These are phyloP conservation scores for Piezodorus guildinii DNA, from an alignment of 1,140 invertebrate genomes.

Conservation along the genomic window DNA sequence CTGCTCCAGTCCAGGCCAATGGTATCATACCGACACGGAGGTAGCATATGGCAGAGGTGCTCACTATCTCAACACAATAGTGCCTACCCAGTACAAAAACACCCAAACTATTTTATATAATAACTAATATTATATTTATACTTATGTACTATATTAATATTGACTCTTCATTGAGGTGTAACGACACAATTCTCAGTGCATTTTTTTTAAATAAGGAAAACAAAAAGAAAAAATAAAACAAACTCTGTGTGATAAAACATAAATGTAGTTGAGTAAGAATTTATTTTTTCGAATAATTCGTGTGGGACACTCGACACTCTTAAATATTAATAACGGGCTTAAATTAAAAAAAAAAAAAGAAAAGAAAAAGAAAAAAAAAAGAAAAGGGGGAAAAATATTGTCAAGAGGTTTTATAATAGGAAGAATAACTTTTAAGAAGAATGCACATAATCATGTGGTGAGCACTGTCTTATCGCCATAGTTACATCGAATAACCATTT, in stretches of 20 bases:
- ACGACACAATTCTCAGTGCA: slow-evolving; percentile 17
- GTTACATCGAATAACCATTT: slow-evolving; percentile 9
- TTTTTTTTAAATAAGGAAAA: slow-evolving; percentile 8
- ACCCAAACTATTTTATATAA: background rate
- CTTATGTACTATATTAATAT: background rate
- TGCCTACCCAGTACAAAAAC: slow-evolving; percentile 24
- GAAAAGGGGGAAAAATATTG: slow-evolving; percentile 6
- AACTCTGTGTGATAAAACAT: slow-evolving; percentile 14
- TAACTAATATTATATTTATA: slow-evolving; percentile 16
- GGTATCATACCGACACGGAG: slow-evolving; percentile 30
- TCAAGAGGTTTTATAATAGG: background rate
- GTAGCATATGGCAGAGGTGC: slow-evolving; percentile 29
- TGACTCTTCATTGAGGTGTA: slow-evolving; percentile 6
- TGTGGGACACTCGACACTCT: slow-evolving; percentile 10
- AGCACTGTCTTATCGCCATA: background rate
- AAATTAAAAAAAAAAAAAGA: slow-evolving; percentile 10
- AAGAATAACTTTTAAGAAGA: background rate
- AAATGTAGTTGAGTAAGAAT: slow-evolving; percentile 16
- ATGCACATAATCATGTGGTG: slow-evolving; percentile 1
- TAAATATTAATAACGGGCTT: slow-evolving; percentile 11
- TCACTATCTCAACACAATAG: slow-evolving; percentile 17
- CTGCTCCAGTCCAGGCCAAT: slow-evolving; percentile 31
- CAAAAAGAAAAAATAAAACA: slow-evolving; percentile 7
- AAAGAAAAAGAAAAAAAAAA: background rate
- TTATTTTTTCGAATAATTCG: slow-evolving; percentile 12